Percentiles rank a stretch among this genome's conserved stretches.
Evolutionary conservation across 2,797 vertebrate genomes (phyloP).

Genomic region (Propithecus deckenii): DNA sequence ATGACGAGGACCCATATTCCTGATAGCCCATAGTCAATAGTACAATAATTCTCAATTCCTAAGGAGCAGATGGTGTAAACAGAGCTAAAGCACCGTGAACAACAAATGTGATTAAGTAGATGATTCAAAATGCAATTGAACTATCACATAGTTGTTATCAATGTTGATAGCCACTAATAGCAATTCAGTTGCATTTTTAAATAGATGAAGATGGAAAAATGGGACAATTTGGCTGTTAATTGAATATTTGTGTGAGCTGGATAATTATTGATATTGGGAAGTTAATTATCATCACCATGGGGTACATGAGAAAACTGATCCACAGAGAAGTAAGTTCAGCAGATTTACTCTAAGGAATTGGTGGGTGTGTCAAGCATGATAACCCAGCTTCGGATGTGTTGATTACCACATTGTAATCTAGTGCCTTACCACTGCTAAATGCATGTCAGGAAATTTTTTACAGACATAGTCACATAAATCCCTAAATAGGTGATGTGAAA

Average conservation of each 20-base stretch:
- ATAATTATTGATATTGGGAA: background rate
- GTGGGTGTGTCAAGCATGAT: background rate
- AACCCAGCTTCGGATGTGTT: background rate
- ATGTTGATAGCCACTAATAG: background rate
- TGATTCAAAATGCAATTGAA: background rate
- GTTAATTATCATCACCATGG: background rate
- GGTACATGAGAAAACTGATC: background rate
- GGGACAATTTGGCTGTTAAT: background rate
- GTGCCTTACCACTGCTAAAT: background rate
- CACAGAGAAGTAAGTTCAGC: background rate
- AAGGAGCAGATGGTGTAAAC: constrained; percentile 52
- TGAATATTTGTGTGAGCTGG: background rate
- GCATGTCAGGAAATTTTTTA: background rate
- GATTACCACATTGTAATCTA: background rate
- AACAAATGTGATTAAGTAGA: constrained; percentile 21
- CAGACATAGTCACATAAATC: background rate
- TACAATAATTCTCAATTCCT: constrained; percentile 29
- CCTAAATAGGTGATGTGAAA: background rate
- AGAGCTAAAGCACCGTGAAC: background rate
- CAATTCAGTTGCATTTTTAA: background rate
- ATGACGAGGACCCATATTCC: background rate
- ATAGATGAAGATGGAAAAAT: background rate
- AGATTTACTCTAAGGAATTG: background rate
- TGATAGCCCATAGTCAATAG: background rate
- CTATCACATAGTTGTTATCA: background rate